Evolutionary conservation across 2,888 invertebrate genomes (phyloP).

Genomic region (Meta bourneti): DNA sequence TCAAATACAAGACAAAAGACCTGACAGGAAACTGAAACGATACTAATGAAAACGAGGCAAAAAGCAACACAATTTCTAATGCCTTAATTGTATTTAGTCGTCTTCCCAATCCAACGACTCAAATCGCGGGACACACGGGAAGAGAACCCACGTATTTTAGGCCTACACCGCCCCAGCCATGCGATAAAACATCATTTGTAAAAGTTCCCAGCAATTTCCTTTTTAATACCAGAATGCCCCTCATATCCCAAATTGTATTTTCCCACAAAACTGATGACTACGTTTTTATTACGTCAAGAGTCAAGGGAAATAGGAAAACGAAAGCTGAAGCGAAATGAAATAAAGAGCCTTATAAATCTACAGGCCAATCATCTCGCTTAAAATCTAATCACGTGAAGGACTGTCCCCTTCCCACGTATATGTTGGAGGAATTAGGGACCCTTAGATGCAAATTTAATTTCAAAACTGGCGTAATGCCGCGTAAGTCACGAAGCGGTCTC

Average conservation of each 20-base stretch:
- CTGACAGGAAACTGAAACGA: background rate
- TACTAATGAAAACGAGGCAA: background rate
- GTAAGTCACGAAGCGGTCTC: conserved; percentile 34
- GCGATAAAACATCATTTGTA: conserved; percentile 1
- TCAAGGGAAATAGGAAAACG: background rate
- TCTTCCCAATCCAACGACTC: too few relatives aligned
- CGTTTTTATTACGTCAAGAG: conserved; percentile 57
- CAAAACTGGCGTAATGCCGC: background rate
- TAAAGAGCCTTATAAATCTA: conserved; percentile 21
- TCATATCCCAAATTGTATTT: conserved; percentile 53
- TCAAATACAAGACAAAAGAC: too few relatives aligned
- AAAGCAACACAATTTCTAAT: conserved; percentile 20
- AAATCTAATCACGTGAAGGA: conserved; percentile 21
- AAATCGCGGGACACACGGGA: too few relatives aligned
- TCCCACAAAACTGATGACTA: conserved; percentile 56
- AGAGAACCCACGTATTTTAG: background rate
- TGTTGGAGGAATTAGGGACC: background rate
- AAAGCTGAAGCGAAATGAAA: too few relatives aligned
- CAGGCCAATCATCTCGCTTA: conserved; percentile 16
- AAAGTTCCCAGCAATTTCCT: conserved; percentile 24
- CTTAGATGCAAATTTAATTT: conserved; percentile 45
- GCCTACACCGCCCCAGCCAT: background rate
- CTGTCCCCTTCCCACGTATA: conserved; percentile 4
- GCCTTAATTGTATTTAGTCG: conserved; percentile 25
- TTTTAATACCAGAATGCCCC: conserved; percentile 14